Evolutionary conservation across 2,888 invertebrate species (phyloP).

Genomic region (Oxytorus armatus): DNA sequence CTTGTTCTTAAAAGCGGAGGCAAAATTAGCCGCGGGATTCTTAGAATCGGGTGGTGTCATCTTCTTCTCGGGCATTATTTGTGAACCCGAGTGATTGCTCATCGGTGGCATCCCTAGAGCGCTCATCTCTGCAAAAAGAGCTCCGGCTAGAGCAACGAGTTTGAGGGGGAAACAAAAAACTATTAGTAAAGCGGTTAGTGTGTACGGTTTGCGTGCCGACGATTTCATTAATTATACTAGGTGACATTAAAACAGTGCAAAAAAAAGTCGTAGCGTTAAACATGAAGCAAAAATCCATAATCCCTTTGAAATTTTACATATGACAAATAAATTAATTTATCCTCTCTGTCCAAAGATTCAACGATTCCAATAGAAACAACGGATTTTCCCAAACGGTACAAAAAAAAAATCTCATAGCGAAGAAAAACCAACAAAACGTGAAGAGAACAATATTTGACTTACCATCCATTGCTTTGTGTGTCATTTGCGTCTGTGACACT

Average conservation of each 20-base stretch:
- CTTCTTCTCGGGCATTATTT: slow-evolving; percentile 87
- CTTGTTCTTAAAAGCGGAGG: slow-evolving; percentile 88
- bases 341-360: no score
- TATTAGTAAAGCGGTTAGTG: slow-evolving; percentile 71
- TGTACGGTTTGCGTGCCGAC: slow-evolving; percentile 40
- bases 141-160: slow-evolving; percentile 80
- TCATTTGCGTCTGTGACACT: slow-evolving; percentile 87
- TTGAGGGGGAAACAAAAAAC: slow-evolving; percentile 72
- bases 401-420: no score
- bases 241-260: slow-evolving; percentile 20
- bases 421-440: neutral
- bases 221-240: slow-evolving; percentile 15
- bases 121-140: slow-evolving; percentile 83
- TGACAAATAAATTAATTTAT: no score
- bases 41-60: slow-evolving; percentile 85
- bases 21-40: slow-evolving; percentile 86
- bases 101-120: slow-evolving; percentile 80
- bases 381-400: no score
- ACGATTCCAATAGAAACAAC: no score
- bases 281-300: no score
- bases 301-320: no score
- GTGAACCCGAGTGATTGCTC: slow-evolving; percentile 79
- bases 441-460: slow-evolving; percentile 66
- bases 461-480: slow-evolving; percentile 82
- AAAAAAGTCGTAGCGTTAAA: no score